phyloP scores from a whole-genome alignment of 2,113 vertebrate genomes.

The Lasiurus cinereus region DNA sequence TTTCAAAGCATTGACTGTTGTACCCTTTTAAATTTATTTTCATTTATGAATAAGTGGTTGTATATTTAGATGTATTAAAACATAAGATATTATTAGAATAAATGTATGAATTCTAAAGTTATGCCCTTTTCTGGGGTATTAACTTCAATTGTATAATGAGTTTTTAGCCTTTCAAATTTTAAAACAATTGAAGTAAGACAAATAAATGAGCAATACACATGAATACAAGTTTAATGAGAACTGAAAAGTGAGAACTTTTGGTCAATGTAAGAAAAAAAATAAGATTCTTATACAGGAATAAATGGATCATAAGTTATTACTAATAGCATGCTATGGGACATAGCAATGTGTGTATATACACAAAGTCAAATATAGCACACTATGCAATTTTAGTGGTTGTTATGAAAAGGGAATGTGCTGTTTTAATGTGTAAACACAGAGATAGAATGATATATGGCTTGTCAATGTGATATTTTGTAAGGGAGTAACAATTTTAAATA shows the following conservation, averaged over 20 bases:
- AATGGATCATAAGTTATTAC: neutral
- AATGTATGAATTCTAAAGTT: slow-evolving; percentile 64
- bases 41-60: slow-evolving; percentile 61
- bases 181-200: slow-evolving; percentile 66
- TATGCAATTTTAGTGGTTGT: neutral
- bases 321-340: neutral
- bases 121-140: slow-evolving; percentile 79
- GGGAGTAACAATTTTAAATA: neutral
- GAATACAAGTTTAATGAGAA: slow-evolving; percentile 49
- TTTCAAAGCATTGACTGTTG: slow-evolving; percentile 16
- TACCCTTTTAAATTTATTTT: slow-evolving; percentile 49
- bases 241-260: slow-evolving; percentile 55
- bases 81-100: slow-evolving; percentile 70
- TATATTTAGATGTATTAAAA: slow-evolving; percentile 65
- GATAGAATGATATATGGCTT: neutral
- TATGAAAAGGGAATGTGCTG: neutral
- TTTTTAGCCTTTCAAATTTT: slow-evolving; percentile 76
- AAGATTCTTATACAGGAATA: neutral
- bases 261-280: slow-evolving; percentile 47
- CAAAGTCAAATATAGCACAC: neutral
- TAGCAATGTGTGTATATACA: neutral
- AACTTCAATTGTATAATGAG: slow-evolving; percentile 54
- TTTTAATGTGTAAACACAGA: neutral
- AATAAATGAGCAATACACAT: slow-evolving; percentile 26
- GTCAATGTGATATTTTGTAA: neutral